These are phyloP conservation scores for Onychostruthus taczanowskii DNA, from an alignment of 2,113 vertebrate species.

Conservation along the genomic window DNA sequence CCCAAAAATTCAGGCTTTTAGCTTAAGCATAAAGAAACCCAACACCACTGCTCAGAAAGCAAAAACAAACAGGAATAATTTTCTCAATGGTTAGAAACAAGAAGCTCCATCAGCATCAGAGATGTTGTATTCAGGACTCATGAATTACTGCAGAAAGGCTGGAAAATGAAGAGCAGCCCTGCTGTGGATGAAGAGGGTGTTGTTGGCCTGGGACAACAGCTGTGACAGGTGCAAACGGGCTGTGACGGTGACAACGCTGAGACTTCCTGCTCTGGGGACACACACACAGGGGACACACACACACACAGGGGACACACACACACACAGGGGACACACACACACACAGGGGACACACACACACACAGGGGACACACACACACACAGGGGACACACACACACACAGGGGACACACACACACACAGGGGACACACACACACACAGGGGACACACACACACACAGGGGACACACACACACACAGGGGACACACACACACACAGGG, in stretches of 20 bases:
- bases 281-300: too few relatives aligned
- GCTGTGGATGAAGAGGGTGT: not conserved
- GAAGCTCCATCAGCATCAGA: not conserved
- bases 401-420: too few relatives aligned
- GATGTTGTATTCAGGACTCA: not conserved
- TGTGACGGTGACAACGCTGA: fast-evolving
- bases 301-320: too few relatives aligned
- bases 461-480: too few relatives aligned
- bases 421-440: too few relatives aligned
- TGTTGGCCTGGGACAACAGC: not conserved
- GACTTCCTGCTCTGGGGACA: not conserved
- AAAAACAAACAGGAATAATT: not conserved
- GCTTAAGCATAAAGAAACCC: not conserved
- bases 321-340: too few relatives aligned
- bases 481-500: not conserved
- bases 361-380: too few relatives aligned
- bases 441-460: too few relatives aligned
- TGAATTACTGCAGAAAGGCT: not conserved
- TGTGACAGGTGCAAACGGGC: not conserved
- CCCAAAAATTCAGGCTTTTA: not conserved
- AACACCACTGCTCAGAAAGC: not conserved
- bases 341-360: too few relatives aligned
- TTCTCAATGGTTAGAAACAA: not conserved
- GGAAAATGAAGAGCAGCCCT: not conserved
- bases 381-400: too few relatives aligned